phyloP scores from a whole-genome alignment of 30 jellyfish, hydroid and myxozoan genomes.

The Cassiopea xamachana region DNA sequence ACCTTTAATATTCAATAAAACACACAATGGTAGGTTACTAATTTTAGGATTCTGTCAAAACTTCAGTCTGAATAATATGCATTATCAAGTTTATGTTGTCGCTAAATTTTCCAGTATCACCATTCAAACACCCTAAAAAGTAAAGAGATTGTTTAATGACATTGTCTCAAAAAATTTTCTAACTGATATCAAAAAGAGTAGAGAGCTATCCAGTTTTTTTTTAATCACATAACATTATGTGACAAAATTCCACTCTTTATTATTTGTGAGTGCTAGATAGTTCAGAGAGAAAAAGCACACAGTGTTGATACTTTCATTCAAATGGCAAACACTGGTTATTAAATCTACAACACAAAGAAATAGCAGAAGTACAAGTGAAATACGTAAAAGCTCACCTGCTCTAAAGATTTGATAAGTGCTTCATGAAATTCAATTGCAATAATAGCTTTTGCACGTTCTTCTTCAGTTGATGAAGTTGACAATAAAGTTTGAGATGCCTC shows the following conservation, averaged over 20 bases:
- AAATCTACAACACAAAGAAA: too few relatives aligned
- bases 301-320: too few relatives aligned
- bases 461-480: conserved; percentile 78
- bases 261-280: too few relatives aligned
- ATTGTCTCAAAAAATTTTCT: background rate
- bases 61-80: background rate
- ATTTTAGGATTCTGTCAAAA: background rate
- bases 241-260: too few relatives aligned
- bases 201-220: too few relatives aligned
- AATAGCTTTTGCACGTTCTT: conserved; percentile 79
- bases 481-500: conserved; percentile 85
- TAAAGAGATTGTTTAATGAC: background rate
- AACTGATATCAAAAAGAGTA: too few relatives aligned
- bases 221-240: too few relatives aligned
- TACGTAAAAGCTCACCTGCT: background rate
- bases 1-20: background rate
- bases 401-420: conserved; percentile 84
- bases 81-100: background rate
- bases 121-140: background rate
- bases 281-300: too few relatives aligned
- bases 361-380: background rate
- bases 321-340: too few relatives aligned
- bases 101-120: background rate
- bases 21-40: background rate
- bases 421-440: conserved; percentile 84